Evolutionary conservation across 2,888 invertebrate genomes (phyloP), one percentile per base, ranked within the genome.

Genomic region (Formica aserva): DNA sequence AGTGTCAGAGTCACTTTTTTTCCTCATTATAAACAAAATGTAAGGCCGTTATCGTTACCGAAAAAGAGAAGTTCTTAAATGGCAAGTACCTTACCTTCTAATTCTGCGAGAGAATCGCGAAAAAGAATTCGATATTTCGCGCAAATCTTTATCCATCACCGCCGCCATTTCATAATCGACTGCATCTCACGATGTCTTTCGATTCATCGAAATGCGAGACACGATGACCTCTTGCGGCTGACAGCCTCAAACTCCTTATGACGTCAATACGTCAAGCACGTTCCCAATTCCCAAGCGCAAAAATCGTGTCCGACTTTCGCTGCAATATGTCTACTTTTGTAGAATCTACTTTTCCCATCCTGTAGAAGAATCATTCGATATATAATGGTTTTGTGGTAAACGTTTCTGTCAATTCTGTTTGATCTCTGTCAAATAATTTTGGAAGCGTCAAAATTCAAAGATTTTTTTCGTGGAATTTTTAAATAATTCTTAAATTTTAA

Each of bases 241-340:
- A 32, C 22, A 65, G 38, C 15, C 22, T 45, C 52, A 35, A n/a
- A 32, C 32, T 11, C 5, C 22, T 45, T n/a, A 22, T 72, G 72
- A 72, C 72, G 72, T 72, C 72, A 72, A 18, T 38, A 76, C 65
- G 52, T 52, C 77, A 66, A 65, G 66, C 41, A 26, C 26, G 15
- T 66, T 67, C 9, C 35, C 35, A 13, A 26, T 45, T 18, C 38
- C 55, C 22, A 38, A 29, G 29, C 55, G 22, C 6, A 55, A 77
- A 38, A 67, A 22, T 77, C n/a, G 29, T 77, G 66, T 66, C 55
- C 55, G 77, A 77, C 77, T 77, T 67, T 41, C 66, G 52, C 1
- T 57, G 11, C 77, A 77, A 77, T 77, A 77, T 77, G 77, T 77
- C 77, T 41, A 67, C 76, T 45, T 45, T 13, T 15, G 66, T 77